phyloP scores from a whole-genome alignment of 1,140 invertebrate genomes.

The Heliothis subflexa region DNA sequence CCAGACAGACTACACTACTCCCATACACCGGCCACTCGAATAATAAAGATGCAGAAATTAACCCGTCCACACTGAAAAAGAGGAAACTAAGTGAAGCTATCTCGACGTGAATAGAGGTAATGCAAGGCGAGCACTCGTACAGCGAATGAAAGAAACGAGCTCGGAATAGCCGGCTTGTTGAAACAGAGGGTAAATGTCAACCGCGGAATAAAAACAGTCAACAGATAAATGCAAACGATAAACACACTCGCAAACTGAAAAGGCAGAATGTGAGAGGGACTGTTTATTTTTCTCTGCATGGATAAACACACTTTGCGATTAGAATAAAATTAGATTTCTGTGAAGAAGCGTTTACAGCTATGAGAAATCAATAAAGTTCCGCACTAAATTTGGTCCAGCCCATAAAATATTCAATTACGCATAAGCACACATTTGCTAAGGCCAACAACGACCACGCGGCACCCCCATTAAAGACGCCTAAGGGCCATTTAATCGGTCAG shows the following conservation, averaged over 20 bases:
- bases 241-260: conserved; percentile 81
- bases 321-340: conserved; percentile 35
- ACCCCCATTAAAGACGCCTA: conserved; percentile 86
- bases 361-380: conserved; percentile 76
- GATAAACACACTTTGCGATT: conserved; percentile 32
- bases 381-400: conserved; percentile 77
- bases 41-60: conserved; percentile 86
- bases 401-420: conserved; percentile 86
- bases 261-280: conserved; percentile 69
- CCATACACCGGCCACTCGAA: conserved; percentile 82
- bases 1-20: conserved; percentile 77
- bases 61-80: conserved; percentile 81
- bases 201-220: conserved; percentile 85
- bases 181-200: conserved; percentile 84
- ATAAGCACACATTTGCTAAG: conserved; percentile 85
- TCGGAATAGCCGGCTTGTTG: conserved; percentile 74
- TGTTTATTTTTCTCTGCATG: conserved; percentile 66
- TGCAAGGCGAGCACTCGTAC: conserved; percentile 79
- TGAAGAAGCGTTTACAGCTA: conserved; percentile 46
- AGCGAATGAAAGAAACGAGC: conserved; percentile 84
- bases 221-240: conserved; percentile 86
- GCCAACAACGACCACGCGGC: conserved; percentile 85
- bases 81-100: conserved; percentile 86
- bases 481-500: conserved; percentile 86
- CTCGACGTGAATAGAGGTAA: conserved; percentile 83